A percentile compares a stretch with the other conserved stretches of the same genome.
Evolutionary conservation across 1,140 invertebrate species (phyloP).

Genomic region (Dinoponera quadriceps): DNA sequence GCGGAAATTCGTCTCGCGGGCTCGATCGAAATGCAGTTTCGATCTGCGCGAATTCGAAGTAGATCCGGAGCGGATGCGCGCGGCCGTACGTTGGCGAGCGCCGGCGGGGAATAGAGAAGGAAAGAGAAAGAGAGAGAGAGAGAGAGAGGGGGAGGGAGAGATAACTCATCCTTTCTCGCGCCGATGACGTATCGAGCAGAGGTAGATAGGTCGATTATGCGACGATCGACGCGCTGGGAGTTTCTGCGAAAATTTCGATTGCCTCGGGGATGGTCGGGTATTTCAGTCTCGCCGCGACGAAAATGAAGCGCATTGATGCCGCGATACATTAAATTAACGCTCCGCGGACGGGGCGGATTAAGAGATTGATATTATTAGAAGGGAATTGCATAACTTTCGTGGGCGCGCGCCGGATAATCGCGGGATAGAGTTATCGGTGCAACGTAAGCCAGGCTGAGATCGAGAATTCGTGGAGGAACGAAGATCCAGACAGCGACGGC

Average conservation of each 20-base stretch:
- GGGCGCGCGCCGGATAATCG: too few species aligned
- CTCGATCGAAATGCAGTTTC: slow-evolving; percentile 51
- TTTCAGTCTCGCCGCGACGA: background rate
- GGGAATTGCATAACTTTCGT: too few species aligned
- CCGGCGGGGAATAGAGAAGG: background rate
- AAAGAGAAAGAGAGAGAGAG: background rate
- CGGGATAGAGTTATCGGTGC: too few species aligned
- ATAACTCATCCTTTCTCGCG: background rate
- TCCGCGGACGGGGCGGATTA: background rate
- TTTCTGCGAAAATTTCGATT: slow-evolving; percentile 33
- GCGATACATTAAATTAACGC: background rate
- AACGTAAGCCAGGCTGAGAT: too few species aligned
- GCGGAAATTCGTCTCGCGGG: slow-evolving; percentile 41
- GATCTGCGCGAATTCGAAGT: slow-evolving; percentile 45
- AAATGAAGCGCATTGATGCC: slow-evolving; percentile 2
- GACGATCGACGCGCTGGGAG: slow-evolving; percentile 42
- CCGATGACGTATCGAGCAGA: slow-evolving; percentile 41
- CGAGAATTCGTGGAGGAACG: too few species aligned
- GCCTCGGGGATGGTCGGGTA: background rate
- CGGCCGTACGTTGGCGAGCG: slow-evolving; percentile 7
- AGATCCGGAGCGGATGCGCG: slow-evolving; percentile 46
- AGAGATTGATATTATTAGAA: too few species aligned
- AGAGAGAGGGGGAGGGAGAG: background rate
- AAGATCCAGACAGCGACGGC: too few species aligned
- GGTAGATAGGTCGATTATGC: slow-evolving; percentile 37